These are phyloP conservation scores for Anisognathus igniventris DNA, from an alignment of 2,797 vertebrate genomes.

Conservation along the genomic window DNA sequence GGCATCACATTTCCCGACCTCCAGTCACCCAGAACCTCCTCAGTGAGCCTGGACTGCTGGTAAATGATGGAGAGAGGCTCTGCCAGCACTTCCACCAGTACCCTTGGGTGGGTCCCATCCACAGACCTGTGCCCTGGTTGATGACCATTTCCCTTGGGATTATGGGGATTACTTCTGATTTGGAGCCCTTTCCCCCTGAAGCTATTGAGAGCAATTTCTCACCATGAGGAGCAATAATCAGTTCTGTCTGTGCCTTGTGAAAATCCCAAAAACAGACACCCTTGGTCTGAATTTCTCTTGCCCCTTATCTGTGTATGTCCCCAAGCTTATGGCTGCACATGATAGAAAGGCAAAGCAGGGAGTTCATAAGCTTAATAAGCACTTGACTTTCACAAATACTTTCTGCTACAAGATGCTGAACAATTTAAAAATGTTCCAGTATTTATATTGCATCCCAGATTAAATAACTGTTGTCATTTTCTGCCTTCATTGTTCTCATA, in stretches of 20 bases:
- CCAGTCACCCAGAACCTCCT: too few species aligned
- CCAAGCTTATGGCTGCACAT: not conserved
- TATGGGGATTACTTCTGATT: not conserved
- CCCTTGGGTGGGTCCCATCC: not conserved
- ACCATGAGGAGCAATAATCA: not conserved
- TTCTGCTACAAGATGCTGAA: constrained; percentile 63
- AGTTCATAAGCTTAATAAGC: constrained; percentile 41
- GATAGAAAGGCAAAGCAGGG: not conserved
- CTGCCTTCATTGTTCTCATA: constrained; percentile 53
- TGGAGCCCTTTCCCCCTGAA: not conserved
- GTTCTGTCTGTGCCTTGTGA: not conserved
- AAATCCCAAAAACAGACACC: not conserved
- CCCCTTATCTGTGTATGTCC: not conserved
- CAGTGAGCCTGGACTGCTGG: not conserved
- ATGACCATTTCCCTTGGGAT: not conserved
- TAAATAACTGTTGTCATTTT: constrained; percentile 54
- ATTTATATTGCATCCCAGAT: constrained; percentile 49
- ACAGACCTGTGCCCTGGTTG: too few species aligned
- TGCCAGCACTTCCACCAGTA: not conserved
- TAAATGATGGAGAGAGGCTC: not conserved
- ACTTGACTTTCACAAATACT: constrained; percentile 65
- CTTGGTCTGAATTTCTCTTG: not conserved
- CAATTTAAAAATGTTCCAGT: constrained; percentile 46
- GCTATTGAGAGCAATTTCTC: not conserved
- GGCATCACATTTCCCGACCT: not conserved